Evolutionary conservation across 2,797 vertebrate species (phyloP).

Genomic region (Champsocephalus gunnari): DNA sequence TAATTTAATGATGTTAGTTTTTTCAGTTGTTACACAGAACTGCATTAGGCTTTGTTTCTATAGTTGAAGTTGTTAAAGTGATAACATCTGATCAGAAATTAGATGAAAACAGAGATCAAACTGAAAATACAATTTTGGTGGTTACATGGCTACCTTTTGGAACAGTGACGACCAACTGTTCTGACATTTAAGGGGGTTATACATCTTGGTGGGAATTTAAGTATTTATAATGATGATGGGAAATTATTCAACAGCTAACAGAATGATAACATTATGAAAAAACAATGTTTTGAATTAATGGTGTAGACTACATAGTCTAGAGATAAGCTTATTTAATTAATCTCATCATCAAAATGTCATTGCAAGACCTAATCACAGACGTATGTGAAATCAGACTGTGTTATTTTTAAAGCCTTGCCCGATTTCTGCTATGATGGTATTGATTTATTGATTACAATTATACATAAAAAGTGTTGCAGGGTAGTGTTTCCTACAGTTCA

Average conservation of each 20-base stretch:
- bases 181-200: no score
- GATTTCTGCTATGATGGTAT: neutral
- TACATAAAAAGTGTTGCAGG: no score
- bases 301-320: no score
- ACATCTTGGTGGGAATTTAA: no score
- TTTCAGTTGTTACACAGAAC: neutral
- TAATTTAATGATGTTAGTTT: neutral
- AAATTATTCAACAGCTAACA: no score
- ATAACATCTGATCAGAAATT: neutral
- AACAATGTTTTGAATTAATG: no score
- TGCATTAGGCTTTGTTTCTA: neutral
- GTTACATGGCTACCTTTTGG: neutral
- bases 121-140: neutral
- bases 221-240: no score
- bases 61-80: neutral
- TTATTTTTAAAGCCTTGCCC: constrained; percentile 27
- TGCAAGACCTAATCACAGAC: constrained; percentile 20
- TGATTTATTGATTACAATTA: no score
- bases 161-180: neutral
- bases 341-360: constrained; percentile 15
- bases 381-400: constrained; percentile 13
- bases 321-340: neutral
- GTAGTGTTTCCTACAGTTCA: neutral
- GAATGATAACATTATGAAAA: no score
- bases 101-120: neutral